Evolutionary conservation across 1,140 invertebrate genomes (phyloP), one percentile per base, ranked within the genome.

Genomic region (Rhyzopertha dominica): DNA sequence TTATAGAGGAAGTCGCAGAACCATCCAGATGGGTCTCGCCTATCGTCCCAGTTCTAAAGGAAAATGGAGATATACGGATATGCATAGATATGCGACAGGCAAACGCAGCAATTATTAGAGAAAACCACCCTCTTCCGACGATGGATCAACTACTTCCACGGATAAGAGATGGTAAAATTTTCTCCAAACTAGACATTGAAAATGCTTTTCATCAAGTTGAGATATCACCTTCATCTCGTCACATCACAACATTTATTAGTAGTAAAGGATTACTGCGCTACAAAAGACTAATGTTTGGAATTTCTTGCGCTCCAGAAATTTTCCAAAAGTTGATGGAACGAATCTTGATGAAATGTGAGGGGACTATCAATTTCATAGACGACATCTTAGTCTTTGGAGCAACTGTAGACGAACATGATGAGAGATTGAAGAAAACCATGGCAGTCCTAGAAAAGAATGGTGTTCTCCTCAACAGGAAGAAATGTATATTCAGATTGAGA

Each of bases 11-110:
- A 17, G 46, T 53, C 3, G 43, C 49, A 19, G 45, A 35, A 14
- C 30, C 43, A 9, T 36, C 55, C 7, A 34, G 29, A 36, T 69
- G 65, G 63, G 50, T 69, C 19, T 67, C 65, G n/a, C 64, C 66
- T 3, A 40, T 68, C 7, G 60, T 65, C 4, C 58, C 58, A 12
- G 49, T 63, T 5, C 18, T 59, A 4, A 68, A 65, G 35, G 29
- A 42, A 13, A 40, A 59, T 32, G 58, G 58, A 4, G 61, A 68
- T 30, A 32, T 66, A 4, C 40, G 66, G 10, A 38, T 71, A 18
- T 67, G 65, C 46, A 31, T 69, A 3, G 63, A 70, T 38, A 66
- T 70, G 62, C 45, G 67, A 14, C 12, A 46, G 23, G 67, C 62
- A 1, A 67, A 66, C 43, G 29, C 56, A 53, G 67, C 67, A 0